These are phyloP conservation scores for Torymus tubicola DNA, from an alignment of 2,888 invertebrate species.

Conservation along the genomic window DNA sequence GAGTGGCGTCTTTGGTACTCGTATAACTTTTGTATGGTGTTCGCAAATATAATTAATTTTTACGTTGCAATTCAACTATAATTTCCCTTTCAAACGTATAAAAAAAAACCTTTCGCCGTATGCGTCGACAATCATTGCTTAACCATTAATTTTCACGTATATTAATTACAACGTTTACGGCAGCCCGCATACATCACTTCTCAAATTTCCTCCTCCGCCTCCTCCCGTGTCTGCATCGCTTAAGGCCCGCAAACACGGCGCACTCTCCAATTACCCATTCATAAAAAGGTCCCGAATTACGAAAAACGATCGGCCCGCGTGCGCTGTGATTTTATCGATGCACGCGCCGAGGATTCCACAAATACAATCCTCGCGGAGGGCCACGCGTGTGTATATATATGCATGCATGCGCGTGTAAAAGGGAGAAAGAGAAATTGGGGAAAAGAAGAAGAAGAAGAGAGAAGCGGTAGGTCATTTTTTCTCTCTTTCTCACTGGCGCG, in stretches of 20 bases:
- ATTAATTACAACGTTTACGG: too few relatives aligned
- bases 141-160: too few relatives aligned
- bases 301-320: constrained; percentile 31
- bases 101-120: too few relatives aligned
- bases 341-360: constrained; percentile 35
- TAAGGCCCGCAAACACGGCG: background rate
- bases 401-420: background rate
- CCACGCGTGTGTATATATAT: background rate
- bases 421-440: constrained; percentile 46
- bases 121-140: too few relatives aligned
- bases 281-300: constrained; percentile 19
- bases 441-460: constrained; percentile 45
- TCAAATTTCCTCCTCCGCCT: too few relatives aligned
- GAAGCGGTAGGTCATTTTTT: constrained; percentile 71
- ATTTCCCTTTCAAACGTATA: too few relatives aligned
- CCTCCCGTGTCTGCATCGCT: too few relatives aligned
- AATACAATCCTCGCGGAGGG: constrained; percentile 14
- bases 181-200: too few relatives aligned
- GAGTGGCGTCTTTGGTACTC: too few relatives aligned
- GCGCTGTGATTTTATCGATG: constrained; percentile 41
- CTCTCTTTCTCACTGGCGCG: constrained; percentile 74
- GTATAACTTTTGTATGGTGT: too few relatives aligned
- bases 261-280: constrained; percentile 18
- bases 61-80: too few relatives aligned
- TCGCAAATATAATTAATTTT: too few relatives aligned